A percentile compares a stretch with the other conserved stretches of the same genome.
phyloP scores from a whole-genome alignment of 2,113 vertebrate species.

The Ranitomeya imitator region DNA sequence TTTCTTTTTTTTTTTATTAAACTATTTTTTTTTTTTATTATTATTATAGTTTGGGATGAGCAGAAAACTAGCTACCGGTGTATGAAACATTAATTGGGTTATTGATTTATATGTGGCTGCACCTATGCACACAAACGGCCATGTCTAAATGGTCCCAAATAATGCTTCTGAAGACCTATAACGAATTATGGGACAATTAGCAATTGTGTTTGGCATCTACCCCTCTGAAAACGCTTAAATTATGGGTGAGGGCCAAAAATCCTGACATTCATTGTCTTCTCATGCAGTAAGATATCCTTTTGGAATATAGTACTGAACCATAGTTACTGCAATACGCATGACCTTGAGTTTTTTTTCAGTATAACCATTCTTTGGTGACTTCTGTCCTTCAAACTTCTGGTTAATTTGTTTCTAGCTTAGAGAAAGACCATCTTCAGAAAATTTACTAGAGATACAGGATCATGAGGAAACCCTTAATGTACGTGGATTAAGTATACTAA shows the following conservation, averaged over 20 bases:
- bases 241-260: slow-evolving; percentile 32
- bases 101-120: slow-evolving; percentile 46
- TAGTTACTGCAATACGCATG: not conserved
- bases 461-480: slow-evolving; percentile 10
- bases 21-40: not conserved
- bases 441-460: not conserved
- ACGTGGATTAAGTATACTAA: slow-evolving; percentile 11
- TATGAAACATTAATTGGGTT: not conserved
- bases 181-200: not conserved
- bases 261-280: not conserved
- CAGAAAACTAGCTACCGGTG: slow-evolving; percentile 1
- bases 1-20: not conserved
- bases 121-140: slow-evolving; percentile 40
- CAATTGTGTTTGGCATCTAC: slow-evolving; percentile 13
- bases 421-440: not conserved
- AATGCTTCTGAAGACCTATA: slow-evolving; percentile 12
- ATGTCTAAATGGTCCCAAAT: slow-evolving; percentile 41
- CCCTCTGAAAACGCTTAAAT: not conserved
- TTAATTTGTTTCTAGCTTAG: not conserved
- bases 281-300: not conserved
- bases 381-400: not conserved
- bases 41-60: not conserved
- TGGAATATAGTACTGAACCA: slow-evolving; percentile 1
- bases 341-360: not conserved
- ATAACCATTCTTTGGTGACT: not conserved